Evolutionary conservation across 2,797 vertebrate species (phyloP), one percentile per base, ranked within the genome.

Genomic region (Protonibea diacanthus): DNA sequence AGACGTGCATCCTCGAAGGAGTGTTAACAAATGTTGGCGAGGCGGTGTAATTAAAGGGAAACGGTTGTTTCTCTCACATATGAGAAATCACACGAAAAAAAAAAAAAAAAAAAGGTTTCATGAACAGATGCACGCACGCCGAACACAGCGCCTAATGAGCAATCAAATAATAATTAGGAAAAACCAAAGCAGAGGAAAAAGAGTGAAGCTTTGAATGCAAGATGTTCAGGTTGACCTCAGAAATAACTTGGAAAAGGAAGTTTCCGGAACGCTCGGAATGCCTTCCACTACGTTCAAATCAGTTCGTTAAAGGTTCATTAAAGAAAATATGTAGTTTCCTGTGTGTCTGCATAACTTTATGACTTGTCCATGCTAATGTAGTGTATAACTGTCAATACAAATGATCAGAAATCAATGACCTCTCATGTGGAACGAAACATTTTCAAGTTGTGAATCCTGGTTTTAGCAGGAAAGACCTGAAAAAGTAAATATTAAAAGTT

Each of bases 111-210:
- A 84, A 80, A 74, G 78, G 71, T 86, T 89, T 82, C 61, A 66
- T 21, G 80, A 92, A 87, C 93, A 92, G 91, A 94, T 89, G 91
- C 90, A 84, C 66, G 59, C 81, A 76, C 42, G 64, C 67, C 65
- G 71, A 90, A 88, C 87, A 84, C 82, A 64, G 82, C 49, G 85
- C 86, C 92, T 94, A 94, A 95, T 93, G 93, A 94, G 92, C 94
- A 94, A 94, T 95, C 93, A 94, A 87, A 93, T 92, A 88, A 94
- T 94, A 92, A 95, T 95, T 92, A 94, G 92, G 86, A 87, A 87
- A 87, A 93, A 89, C 63, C 80, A 89, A 89, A 89, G 88, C 63
- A 61, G 74, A 85, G 76, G 65, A 84, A 75, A 79, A 80, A 69
- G 75, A 83, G 71, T 20, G 47, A 84, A 78, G 78, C 78, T 87